Evolutionary conservation across 2,113 vertebrate genomes (phyloP).

Genomic region (Lynx canadensis): DNA sequence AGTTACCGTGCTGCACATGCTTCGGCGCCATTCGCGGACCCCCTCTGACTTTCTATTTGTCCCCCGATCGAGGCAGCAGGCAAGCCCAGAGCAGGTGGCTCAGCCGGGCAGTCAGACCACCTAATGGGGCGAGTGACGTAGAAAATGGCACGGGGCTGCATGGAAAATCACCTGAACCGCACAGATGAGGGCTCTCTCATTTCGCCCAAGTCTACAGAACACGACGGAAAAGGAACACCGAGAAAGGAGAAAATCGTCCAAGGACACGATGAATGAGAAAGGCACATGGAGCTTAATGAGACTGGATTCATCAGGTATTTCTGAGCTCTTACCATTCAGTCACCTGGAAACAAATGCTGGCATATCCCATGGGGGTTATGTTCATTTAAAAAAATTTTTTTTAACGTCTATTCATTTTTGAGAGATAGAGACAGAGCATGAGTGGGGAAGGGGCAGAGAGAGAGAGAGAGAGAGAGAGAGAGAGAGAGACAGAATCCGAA

Average conservation of each 20-base stretch:
- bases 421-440: too few species aligned
- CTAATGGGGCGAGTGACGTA: neutral
- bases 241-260: accelerated
- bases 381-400: neutral
- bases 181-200: accelerated
- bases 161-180: accelerated
- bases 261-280: too few species aligned
- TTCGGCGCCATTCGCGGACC: accelerated
- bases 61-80: neutral
- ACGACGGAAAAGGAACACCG: too few species aligned
- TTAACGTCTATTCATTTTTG: too few species aligned
- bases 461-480: too few species aligned
- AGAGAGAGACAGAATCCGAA: too few species aligned
- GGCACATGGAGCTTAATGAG: accelerated
- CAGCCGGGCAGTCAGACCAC: accelerated
- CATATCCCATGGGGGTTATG: accelerated
- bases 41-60: neutral
- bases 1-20: accelerated
- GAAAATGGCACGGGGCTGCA: neutral
- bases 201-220: accelerated
- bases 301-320: neutral
- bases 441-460: too few species aligned
- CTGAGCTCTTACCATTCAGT: neutral
- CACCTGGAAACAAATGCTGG: neutral
- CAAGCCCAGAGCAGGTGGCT: neutral